Evolutionary conservation across 1,140 invertebrate genomes (phyloP), one percentile per base, ranked within the genome.

Genomic region (Ips typographus): DNA sequence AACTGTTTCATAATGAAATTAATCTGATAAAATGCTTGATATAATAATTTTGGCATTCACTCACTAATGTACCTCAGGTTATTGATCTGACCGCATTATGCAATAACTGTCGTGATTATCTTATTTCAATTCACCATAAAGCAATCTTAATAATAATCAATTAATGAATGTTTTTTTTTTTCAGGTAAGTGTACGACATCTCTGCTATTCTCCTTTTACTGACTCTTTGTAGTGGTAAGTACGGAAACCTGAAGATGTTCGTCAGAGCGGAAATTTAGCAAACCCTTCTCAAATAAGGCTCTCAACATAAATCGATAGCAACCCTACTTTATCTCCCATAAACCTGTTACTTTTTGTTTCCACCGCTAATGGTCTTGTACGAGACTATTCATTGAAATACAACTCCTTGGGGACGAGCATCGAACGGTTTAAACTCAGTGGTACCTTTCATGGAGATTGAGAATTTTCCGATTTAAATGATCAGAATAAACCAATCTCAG

Each of bases 271-370:
- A 22, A 22, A 22, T 22, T 22, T 22, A 22, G 22, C 22, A 22
- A 22, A 22, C 22, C 22, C 22, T 22, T 22, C 22, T 22, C 22
- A 22, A 22, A 22, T 22, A 22, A 22, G 22, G 6, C 44, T 49
- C 44, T 49, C 7, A 22, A 49, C 7, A 22, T 49, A 49, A 49
- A 49, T 49, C 44, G 22, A 49, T 49, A 49, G 22, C 22, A 49
- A 22, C 44, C 22, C 44, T 6, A 3, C 44, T 56, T 56, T 56
- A 56, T 56, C 53, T 38, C 22, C 53, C 38, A 56, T 56, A 56
- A 56, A 37, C 53, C 53, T 37, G 53, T 56, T 56, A 56, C 53
- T n/a, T 56, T 56, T 49, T 49, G 22, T 49, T 49, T 49, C 22
- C 22, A 49, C 44, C 44, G 7, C 22, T 49, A 49, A 49, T 49